Conservation (phyloP, 2,797 vertebrate species). For the Myotis vivesi region DNA sequence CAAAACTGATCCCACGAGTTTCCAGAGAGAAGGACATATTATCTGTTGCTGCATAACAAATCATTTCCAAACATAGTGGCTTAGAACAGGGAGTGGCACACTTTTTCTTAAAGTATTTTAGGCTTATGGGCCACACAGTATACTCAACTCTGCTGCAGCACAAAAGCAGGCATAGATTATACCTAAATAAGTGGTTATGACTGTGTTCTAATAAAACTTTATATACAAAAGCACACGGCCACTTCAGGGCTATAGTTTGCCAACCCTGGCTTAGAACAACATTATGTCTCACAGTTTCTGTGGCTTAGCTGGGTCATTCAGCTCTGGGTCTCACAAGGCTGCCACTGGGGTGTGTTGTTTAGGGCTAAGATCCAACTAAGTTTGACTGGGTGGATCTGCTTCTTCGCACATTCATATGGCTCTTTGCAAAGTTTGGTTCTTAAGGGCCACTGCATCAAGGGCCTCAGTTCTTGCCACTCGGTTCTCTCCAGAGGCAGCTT, state of each 20-base stretch:
- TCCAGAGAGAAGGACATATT: neutral
- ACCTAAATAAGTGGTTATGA: neutral
- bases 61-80: neutral
- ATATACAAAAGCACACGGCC: neutral
- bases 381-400: neutral
- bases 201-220: neutral
- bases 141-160: neutral
- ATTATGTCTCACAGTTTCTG: neutral
- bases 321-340: neutral
- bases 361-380: neutral
- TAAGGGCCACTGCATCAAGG: neutral
- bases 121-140: neutral
- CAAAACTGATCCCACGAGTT: neutral
- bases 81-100: neutral
- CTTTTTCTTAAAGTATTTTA: constrained; percentile 3
- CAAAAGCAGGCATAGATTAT: neutral
- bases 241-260: neutral
- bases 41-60: neutral
- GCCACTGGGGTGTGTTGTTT: neutral
- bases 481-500: neutral
- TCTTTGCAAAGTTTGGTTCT: neutral
- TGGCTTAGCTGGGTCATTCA: neutral
- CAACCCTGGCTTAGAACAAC: neutral
- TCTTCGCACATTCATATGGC: neutral
- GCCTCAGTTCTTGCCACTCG: neutral